Base-by-base conservation (phyloP, 35 echinoderm and acorn worm species). In the Apostichopus parvimensis region DNA sequence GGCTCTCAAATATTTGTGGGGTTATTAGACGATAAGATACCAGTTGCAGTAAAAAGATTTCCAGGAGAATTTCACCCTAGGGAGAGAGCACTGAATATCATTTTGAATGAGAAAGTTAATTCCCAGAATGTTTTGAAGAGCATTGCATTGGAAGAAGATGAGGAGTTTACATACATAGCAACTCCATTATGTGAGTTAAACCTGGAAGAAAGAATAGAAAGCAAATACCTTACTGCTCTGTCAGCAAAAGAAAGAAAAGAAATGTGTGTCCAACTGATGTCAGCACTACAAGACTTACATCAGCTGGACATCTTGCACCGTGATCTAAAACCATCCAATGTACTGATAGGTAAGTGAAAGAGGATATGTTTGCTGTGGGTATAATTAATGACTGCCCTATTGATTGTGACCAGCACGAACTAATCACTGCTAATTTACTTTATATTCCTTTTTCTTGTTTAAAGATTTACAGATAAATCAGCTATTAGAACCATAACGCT, bases 1-100 rank as follows among this genome's bases (percentile, higher is more conserved):
- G 59, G 87, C 34, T 72, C 87, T 71, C 15, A 89, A 25, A 24
- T 89, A 60, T 89, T 68, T 61, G 21, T 89, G 18, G 87, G 87
- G 15, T 6, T 65, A 9, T 68, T 64, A 15, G 59, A 86, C 6
- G 24, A 86, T 54, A 15, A 85, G 20, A 54, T 45, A 54, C 45
- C 81, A 54, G 56, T 56, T 85, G 52, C 56, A 85, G 45, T 56
- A 12, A 85, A 56, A 85, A 54, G 45, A 54, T 56, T 20, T 12
- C 52, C 81, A 9, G 81, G 17, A 54, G 20, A 54, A 6, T 10
- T 85, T 56, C 8, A 85, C 56, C 81, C 45, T 12, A 56, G 45
- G 56, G 81, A 85, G 21, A 85, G 56, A 85, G 56, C 23, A 85
- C 81, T 85, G 8, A 85, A 52, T n/a, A 20, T 52, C 56, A 54